Evolutionary conservation across 2,113 vertebrate genomes (phyloP).

Genomic region (Hippocampus comes): DNA sequence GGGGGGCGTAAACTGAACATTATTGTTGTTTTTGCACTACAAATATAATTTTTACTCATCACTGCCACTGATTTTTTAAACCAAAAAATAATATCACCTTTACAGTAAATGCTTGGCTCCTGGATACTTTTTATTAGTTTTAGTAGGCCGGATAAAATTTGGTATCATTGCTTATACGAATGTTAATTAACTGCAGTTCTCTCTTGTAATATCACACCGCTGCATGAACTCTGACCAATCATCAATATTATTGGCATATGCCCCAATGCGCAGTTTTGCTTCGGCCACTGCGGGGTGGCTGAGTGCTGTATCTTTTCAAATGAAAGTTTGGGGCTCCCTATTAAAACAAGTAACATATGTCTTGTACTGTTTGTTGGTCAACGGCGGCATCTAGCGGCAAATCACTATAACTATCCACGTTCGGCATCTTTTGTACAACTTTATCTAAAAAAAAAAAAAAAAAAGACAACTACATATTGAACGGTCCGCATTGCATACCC

Average conservation of each 20-base stretch:
- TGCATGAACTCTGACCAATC: not conserved
- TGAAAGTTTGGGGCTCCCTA: no score
- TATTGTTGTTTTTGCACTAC: no score
- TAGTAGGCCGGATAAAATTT: not conserved
- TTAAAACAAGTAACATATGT: not conserved
- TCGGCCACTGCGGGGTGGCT: no score
- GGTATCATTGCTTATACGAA: no score
- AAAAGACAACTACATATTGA: not conserved
- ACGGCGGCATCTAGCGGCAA: not conserved
- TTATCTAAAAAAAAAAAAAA: no score
- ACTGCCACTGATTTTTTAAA: not conserved
- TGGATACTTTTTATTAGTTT: not conserved
- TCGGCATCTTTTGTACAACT: not conserved
- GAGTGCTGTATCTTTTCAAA: no score
- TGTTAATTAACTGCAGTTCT: not conserved
- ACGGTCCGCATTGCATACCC: not conserved
- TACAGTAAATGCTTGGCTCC: no score
- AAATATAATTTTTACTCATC: no score
- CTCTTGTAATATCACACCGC: not conserved
- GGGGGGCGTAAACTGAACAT: no score
- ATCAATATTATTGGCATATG: not conserved
- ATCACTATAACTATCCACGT: not conserved
- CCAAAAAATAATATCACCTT: not conserved
- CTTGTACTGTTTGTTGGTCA: not conserved
- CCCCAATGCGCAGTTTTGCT: not conserved